Percentiles rank a stretch among this genome's conserved stretches.
Conservation (phyloP, 1,140 invertebrate species). For the Mercenaria mercenaria region DNA sequence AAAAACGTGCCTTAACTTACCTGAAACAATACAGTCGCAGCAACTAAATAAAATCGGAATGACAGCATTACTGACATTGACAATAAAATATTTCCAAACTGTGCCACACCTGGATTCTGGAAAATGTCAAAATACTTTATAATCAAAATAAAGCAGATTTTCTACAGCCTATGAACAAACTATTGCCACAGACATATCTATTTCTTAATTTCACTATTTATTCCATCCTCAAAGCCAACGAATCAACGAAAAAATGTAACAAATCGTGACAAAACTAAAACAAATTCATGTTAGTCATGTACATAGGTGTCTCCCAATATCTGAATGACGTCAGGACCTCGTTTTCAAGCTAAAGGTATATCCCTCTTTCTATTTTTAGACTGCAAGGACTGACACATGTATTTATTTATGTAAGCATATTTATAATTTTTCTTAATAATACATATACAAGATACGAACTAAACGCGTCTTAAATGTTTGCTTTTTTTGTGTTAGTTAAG, state of each 20-base stretch:
- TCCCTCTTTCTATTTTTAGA: conserved; percentile 32
- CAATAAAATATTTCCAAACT: neutral
- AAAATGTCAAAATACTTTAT: neutral
- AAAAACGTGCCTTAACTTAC: too few species aligned
- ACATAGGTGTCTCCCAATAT: conserved; percentile 37
- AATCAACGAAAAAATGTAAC: neutral
- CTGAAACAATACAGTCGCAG: neutral
- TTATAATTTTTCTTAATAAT: too few species aligned
- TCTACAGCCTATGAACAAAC: too few species aligned
- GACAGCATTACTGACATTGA: neutral
- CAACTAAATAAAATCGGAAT: neutral
- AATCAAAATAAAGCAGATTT: too few species aligned
- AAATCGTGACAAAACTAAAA: conserved; percentile 49
- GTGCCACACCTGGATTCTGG: conserved; percentile 1
- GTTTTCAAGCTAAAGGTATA: neutral
- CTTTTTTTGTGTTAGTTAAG: too few species aligned
- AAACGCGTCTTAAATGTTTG: too few species aligned
- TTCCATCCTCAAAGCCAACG: neutral
- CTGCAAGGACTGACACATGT: neutral
- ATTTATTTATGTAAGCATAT: conserved; percentile 10
- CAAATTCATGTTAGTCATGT: conserved; percentile 45
- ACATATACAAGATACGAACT: too few species aligned
- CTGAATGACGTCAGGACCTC: neutral
- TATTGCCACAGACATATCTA: too few species aligned
- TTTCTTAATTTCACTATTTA: neutral